Evolutionary conservation across 2,113 vertebrate genomes (phyloP), one percentile per base, ranked within the genome.

Genomic region (Atlantisia rogersi): DNA sequence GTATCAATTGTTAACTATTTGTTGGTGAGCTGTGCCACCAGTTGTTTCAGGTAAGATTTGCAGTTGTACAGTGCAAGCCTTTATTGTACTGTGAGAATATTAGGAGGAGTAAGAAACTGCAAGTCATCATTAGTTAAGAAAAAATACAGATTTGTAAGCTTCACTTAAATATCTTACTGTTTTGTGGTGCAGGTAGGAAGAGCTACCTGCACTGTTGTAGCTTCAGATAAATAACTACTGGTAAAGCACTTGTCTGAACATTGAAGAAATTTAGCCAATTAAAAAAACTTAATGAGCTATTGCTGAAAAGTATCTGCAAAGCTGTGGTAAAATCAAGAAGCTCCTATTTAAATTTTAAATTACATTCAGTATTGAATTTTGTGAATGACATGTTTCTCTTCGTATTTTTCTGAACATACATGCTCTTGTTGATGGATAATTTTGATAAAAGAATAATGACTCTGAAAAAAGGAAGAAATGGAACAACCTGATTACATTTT

Each of bases 301-400:
- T 92, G 46, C 28, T 81, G 55, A 37, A 74, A 88, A 63, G 5
- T 44, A 58, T 55, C 44, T 50, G 28, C 11, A 70, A 86, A 86
- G 11, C 46, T 88, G 25, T 48, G 37, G 35, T 74, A 39, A 80
- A 88, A 70, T 64, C 44, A 67, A 63, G 12, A 20, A 52, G 46
- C 9, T 84, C 6, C 53, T 76, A 62, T 73, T 75, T 87, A 14
- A 59, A 60, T 84, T 85, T 24, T 28, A 48, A 6, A 15, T 71
- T 67, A 26, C 46, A 40, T 48, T 81, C 13, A 25, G 5, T 52
- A 56, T 5, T 79, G 10, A 44, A 69, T 88, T 82, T 91, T 65
- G 12, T 71, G 52, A 0, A 1, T 0, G 0, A 7, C 26, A 20
- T 17, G 10, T 53, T 81, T 79, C 65, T 39, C 9, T 24, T 6